Base-by-base conservation (phyloP, 2,888 invertebrate genomes). In the Dasysyrphus tricinctus region DNA sequence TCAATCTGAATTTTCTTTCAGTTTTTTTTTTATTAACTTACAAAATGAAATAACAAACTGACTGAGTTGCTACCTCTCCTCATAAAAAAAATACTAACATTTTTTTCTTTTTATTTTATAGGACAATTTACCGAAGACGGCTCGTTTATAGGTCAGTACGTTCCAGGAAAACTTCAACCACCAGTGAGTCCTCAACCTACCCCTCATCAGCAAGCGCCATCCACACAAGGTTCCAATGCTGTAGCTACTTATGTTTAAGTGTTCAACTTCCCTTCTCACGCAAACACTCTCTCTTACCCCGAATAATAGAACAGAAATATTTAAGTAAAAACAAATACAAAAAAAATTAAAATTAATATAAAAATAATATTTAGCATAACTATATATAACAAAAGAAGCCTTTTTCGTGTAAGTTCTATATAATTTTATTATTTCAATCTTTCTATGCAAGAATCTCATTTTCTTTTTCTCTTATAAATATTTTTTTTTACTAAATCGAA, bases 111-210 rank as follows among this genome's bases (percentile, higher is more conserved):
- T 42, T 56, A n/a, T n/a, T 32, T 56, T 61, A 63, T 87, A 92
- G 93, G 92, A 92, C 97, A 97, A 89, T 98, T 98, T 94, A 98
- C 98, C 88, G 98, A 98, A 94, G 98, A 98, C 93, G 98, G 98
- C 65, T 98, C 98, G 88, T 98, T 98, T 93, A 98, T 98, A 93
- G 98, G 98, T 63, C 98, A 98, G 93, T 98, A 98, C 93, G 98
- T 98, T 91, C 97, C 97, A 80, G 96, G 96, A 89, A 96, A 95
- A 91, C 94, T 95, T 90, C 95, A 94, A 90, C 94, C 95, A 82
- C 93, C 94, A 81, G 93, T 92, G 37, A 94, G 94, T 90, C 93
- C 93, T 89, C 92, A 92, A 81, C 92, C 92, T 63, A 83, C 89
- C 16, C 88, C 91, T 80, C 92, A 92, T 88, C 91, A 91, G 89